Base-by-base conservation (phyloP, 2,888 invertebrate species). In the Peribatodes rhomboidaria region DNA sequence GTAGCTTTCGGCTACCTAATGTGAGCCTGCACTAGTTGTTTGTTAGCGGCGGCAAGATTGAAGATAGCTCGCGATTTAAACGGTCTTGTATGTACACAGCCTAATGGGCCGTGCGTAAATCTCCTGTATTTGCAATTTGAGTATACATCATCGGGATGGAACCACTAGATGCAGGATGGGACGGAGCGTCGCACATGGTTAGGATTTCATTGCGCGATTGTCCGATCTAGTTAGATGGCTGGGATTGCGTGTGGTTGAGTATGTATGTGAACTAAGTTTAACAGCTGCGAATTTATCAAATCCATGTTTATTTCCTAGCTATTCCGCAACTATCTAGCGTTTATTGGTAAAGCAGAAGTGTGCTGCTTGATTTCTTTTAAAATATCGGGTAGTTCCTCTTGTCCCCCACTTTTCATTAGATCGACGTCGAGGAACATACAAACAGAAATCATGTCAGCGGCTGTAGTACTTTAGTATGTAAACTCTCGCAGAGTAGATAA, bases 1-100 rank as follows among this genome's bases (percentile, higher is more conserved):
- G 83, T 82, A 82, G 90, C 89, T 89, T 89, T 87, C 86, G 76
- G 84, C 88, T 90, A 89, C 88, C 88, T 87, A 83, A 85, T 79
- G 81, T 81, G 82, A 79, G 79, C 84, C 79, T 60, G 61, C 67
- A 61, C 83, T 87, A 85, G 91, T 89, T 90, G 90, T 92, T 92
- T 90, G 91, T 90, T 86, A 90, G 87, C 77, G 83, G 86, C 80
- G 41, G 49, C 68, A 84, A 90, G 90, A 91, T 91, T 88, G 90
- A 90, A 91, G 90, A 91, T 91, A 90, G 84, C 80, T 77, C 76
- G 78, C 84, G 83, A 87, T 84, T 87, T 87, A 86, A 86, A 84
- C 82, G 86, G 81, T 84, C 87, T 86, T 83, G 80, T 83, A 65
- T n/a, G n/a, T 65, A 79, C 75, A 74, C 76, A 72, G 80, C 78